A percentile compares a stretch with the other conserved stretches of the same genome.
Evolutionary conservation across 2,888 invertebrate genomes (phyloP).

Genomic region (Girardia tigrina): DNA sequence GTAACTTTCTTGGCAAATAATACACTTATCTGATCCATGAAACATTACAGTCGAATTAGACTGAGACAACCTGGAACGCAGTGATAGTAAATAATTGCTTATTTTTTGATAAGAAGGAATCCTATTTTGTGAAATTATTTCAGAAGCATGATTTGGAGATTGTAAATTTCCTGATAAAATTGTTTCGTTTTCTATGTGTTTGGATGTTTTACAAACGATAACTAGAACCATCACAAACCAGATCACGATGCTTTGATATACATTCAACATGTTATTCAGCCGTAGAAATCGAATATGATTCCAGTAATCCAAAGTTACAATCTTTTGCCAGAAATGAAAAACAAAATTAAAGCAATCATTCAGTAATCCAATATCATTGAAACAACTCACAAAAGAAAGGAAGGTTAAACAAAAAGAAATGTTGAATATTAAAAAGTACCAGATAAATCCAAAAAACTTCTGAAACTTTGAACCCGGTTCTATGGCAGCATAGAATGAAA

Average conservation of each 20-base stretch:
- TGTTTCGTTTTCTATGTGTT: too few species aligned
- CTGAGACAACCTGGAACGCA: too few species aligned
- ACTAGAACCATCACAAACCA: background rate
- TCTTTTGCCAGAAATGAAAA: background rate
- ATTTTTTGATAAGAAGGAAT: too few species aligned
- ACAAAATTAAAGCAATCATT: background rate
- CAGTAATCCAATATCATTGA: too few species aligned
- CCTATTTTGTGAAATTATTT: too few species aligned
- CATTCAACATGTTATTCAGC: background rate
- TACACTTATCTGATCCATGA: too few species aligned
- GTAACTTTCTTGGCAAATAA: conserved; percentile 53
- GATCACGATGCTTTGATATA: background rate
- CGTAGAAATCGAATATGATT: background rate
- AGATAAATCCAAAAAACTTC: background rate
- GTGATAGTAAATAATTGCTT: too few species aligned
- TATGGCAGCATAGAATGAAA: background rate
- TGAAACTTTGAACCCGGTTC: background rate
- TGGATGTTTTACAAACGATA: too few species aligned
- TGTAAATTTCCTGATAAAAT: too few species aligned
- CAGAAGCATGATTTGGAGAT: too few species aligned
- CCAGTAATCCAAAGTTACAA: background rate
- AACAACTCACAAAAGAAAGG: background rate
- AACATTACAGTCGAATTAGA: too few species aligned
- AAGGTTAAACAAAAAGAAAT: background rate
- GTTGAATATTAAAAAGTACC: background rate